phyloP scores from a whole-genome alignment of 2,113 vertebrate genomes.

The Salvelinus namaycush region DNA sequence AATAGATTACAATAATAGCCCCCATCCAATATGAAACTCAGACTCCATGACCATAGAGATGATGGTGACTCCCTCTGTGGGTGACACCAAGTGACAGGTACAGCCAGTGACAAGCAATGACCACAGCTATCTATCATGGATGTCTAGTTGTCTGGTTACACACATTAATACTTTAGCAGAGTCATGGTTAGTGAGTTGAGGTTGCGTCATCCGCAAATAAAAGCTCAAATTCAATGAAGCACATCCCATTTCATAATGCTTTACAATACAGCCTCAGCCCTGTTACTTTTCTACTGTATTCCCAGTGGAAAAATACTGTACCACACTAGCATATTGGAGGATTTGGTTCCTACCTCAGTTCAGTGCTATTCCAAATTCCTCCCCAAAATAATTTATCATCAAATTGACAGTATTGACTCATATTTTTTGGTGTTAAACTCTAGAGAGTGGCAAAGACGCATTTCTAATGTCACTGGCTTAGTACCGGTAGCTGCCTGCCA shows the following conservation, averaged over 20 bases:
- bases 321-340: no score
- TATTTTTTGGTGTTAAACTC: not conserved
- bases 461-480: slow-evolving; percentile 21
- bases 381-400: slow-evolving; percentile 31
- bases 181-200: slow-evolving; percentile 37
- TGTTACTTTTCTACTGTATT: no score
- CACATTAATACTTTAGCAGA: slow-evolving; percentile 50
- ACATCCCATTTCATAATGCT: slow-evolving; percentile 28
- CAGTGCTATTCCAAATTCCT: slow-evolving; percentile 40
- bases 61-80: slow-evolving; percentile 4
- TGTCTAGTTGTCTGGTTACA: not conserved
- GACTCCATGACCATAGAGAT: slow-evolving; percentile 36
- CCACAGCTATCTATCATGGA: slow-evolving; percentile 31
- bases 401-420: slow-evolving; percentile 33
- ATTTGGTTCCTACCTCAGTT: slow-evolving; percentile 1
- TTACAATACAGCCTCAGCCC: slow-evolving; percentile 24
- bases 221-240: slow-evolving; percentile 12
- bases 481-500: no score
- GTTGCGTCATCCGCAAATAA: slow-evolving; percentile 34
- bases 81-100: slow-evolving; percentile 48
- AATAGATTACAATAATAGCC: slow-evolving; percentile 57
- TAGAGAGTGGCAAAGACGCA: not conserved
- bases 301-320: no score
- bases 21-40: slow-evolving; percentile 46
- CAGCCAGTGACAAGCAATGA: slow-evolving; percentile 34